Evolutionary conservation across 2,797 vertebrate species (phyloP).

Genomic region (Luscinia megarhynchos): DNA sequence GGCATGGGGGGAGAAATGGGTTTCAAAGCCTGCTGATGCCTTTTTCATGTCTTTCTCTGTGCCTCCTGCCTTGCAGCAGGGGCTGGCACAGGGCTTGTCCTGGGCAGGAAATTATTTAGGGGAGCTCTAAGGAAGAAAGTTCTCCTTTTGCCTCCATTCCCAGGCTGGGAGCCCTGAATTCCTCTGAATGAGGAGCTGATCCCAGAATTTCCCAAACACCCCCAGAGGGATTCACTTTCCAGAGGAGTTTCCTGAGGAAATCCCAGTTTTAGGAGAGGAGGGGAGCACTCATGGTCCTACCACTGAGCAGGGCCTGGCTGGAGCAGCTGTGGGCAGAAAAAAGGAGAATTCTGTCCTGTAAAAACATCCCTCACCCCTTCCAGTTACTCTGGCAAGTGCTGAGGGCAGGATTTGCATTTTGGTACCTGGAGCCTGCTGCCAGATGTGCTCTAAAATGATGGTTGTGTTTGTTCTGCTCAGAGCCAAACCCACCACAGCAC

Average conservation of each 20-base stretch:
- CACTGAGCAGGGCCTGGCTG: rapidly evolving
- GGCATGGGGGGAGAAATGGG: not conserved
- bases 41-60: rapidly evolving
- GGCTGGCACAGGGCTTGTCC: not conserved
- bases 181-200: not conserved
- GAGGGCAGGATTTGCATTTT: not conserved
- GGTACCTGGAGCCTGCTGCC: not conserved
- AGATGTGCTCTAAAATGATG: not conserved
- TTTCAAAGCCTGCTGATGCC: not conserved
- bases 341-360: not conserved
- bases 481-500: not conserved
- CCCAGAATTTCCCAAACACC: not conserved
- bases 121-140: not conserved
- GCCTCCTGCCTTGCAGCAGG: not conserved
- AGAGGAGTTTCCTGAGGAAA: not conserved
- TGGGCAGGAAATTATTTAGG: not conserved
- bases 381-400: not conserved
- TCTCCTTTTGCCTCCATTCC: not conserved
- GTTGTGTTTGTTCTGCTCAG: not conserved
- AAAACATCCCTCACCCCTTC: not conserved
- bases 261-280: not conserved
- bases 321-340: not conserved
- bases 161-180: too few relatives aligned
- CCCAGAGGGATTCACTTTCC: rapidly evolving
- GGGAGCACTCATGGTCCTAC: rapidly evolving